Conservation (phyloP, 2,888 invertebrate genomes). For the Acanthosepion pharaonis region DNA sequence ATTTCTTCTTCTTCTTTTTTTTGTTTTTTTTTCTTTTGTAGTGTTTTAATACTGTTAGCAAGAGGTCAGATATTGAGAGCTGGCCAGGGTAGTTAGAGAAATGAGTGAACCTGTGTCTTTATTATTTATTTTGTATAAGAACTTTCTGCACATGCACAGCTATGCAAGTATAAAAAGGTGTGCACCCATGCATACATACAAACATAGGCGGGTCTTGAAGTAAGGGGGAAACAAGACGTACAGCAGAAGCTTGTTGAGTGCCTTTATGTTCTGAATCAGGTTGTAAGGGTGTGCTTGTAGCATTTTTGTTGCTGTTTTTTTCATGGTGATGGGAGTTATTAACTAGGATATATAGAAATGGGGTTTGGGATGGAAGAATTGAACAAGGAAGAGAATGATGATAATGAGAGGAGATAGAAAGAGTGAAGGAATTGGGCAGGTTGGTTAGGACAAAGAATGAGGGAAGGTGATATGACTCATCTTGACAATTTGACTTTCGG, state of each 20-base stretch:
- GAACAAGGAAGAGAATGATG: neutral
- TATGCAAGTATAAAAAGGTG: slow-evolving; percentile 10
- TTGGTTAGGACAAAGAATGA: neutral
- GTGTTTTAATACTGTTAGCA: neutral
- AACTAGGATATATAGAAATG: neutral
- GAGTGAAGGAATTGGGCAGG: neutral
- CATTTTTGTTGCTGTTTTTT: neutral
- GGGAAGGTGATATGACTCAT: slow-evolving; percentile 9
- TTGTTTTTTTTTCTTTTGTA: too few relatives aligned
- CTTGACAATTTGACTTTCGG: neutral
- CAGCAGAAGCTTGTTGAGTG: neutral
- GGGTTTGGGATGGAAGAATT: neutral
- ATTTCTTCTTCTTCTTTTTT: too few relatives aligned
- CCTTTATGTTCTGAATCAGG: neutral
- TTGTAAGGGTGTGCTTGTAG: neutral
- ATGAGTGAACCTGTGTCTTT: neutral
- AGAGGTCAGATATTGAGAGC: neutral
- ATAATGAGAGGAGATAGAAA: neutral
- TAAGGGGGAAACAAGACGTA: neutral
- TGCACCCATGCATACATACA: neutral
- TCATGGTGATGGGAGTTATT: neutral
- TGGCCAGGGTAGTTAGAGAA: neutral
- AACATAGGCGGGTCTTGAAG: neutral
- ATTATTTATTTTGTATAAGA: neutral
- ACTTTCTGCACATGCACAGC: slow-evolving; percentile 33